phyloP scores from a whole-genome alignment of 2,888 invertebrate species.

The Leptinotarsa tumamoca region DNA sequence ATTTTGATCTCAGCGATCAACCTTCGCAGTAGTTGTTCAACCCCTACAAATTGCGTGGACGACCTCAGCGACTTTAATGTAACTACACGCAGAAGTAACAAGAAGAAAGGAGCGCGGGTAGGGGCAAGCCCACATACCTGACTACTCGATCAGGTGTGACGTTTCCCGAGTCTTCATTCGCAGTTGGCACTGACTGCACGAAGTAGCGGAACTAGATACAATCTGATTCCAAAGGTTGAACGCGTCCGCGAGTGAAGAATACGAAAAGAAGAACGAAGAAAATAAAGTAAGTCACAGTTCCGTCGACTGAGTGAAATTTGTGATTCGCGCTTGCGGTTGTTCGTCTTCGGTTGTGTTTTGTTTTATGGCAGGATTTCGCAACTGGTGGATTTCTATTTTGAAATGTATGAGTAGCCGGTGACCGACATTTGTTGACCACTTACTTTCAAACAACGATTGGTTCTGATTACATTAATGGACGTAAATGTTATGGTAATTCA shows the following conservation, averaged over 20 bases:
- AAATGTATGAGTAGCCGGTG: constrained; percentile 4
- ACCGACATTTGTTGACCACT: constrained; percentile 18
- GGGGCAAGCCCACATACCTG: constrained; percentile 29
- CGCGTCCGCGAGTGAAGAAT: constrained; percentile 30
- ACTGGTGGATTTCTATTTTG: constrained; percentile 17
- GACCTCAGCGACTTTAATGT: background rate
- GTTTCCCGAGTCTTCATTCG: constrained; percentile 29
- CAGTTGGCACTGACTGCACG: constrained; percentile 18
- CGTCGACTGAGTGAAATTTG: constrained; percentile 22
- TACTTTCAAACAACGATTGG: constrained; percentile 17
- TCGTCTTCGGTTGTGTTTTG: constrained; percentile 25
- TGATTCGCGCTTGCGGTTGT: constrained; percentile 17
- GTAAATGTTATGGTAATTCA: constrained; percentile 1
- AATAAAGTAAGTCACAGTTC: constrained; percentile 27
- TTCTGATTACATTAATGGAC: constrained; percentile 2
- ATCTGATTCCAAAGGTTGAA: constrained; percentile 16
- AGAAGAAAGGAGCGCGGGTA: constrained; percentile 22
- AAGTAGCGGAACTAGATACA: constrained; percentile 21
- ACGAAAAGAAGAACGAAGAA: constrained; percentile 24
- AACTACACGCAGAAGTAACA: constrained; percentile 10
- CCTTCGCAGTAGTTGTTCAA: background rate
- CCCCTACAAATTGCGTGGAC: background rate
- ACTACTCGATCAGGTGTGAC: constrained; percentile 39
- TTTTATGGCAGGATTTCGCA: constrained; percentile 25
- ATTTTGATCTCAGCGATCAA: background rate